Evolutionary conservation across 2,797 vertebrate species (phyloP), one percentile per base, ranked within the genome.

Genomic region (Sitta carolinensis): DNA sequence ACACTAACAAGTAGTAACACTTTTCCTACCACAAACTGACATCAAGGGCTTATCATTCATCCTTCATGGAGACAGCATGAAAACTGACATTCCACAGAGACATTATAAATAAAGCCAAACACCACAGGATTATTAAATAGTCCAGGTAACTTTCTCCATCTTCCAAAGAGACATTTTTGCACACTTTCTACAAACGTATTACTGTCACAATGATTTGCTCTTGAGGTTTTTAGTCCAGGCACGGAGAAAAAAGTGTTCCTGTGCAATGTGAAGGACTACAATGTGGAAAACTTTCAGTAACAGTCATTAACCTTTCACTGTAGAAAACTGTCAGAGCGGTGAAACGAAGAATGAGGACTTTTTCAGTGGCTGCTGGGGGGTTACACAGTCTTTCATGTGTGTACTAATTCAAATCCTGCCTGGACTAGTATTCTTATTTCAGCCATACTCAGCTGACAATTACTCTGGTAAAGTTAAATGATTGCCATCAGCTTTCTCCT

Each of bases 31-130:
- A 92, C 38, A 70, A 90, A 89, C 61, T 89, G 57, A 84, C 48
- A 83, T 87, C n/a, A 91, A 93, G 43, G 50, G 20, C 9, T 93
- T 88, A 83, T 73, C 23, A 67, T 86, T 94, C 32, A 20, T 55
- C 23, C 58, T 90, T 94, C 70, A 75, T 40, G 20, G 30, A 92
- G 77, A 89, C 40, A 95, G 92, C 40, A 87, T 16, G 78, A 88
- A 68, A 95, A 83, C 0, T 57, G 80, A 84, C 25, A 62, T 40
- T 75, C 63, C 25, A 82, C 50, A 52, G 77, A 84, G 32, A 72
- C 26, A 45, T 59, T 55, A 72, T 3, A 2, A 93, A 91, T 68
- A 91, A 85, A 95, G 45, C 26, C 84, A 91, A 94, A 73, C 57
- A 77, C 59, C 18, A 69, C 0, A 19, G 55, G 57, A 63, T 86